Evolutionary conservation across 2,113 vertebrate genomes (phyloP), one percentile per base, ranked within the genome.

Genomic region (Hemicordylus capensis): DNA sequence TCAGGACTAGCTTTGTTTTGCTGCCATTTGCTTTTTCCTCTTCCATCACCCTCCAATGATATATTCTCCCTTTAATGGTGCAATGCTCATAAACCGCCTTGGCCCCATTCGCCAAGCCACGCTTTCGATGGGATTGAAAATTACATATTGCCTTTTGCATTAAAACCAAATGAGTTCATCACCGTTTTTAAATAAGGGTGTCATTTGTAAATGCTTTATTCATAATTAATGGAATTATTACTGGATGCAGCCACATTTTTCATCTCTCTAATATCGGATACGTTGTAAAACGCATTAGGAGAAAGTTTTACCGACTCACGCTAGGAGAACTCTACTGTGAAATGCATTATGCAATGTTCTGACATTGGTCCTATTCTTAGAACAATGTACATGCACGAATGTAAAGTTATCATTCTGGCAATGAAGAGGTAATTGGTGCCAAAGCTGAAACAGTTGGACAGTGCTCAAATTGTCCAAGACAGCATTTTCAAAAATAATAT

Each of bases 191-290:
- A 90, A 92, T 85, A 86, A 89, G 83, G 90, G 87, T 80, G 84
- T 90, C 87, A 77, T 91, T 89, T 88, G 90, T 89, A 81, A 93
- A 91, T 31, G 59, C 87, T 85, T 90, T 85, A 79, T 89, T 89
- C 85, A 76, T 90, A 86, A 81, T 86, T 89, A 85, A 92, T 88
- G 88, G 93, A 90, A 89, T 85, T 88, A 88, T 85, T 94, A 87
- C 89, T 85, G 79, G 31, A 87, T 88, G 63, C 80, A 87, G 88
- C 85, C 73, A 73, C 90, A 89, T 89, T 88, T 86, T 89, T 93
- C 91, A 89, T 90, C 89, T 81, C 28, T 88, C 84, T 86, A 84
- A 90, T 84, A 76, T 64, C 83, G 86, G 89, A 85, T 88, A 70
- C 15, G 58, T 84, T 89, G 58, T 78, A 85, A 81, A 88, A 89